Percentiles rank a stretch among this genome's conserved stretches.
Conservation (phyloP, 2,797 vertebrate genomes). For the Carcharodon carcharias region DNA sequence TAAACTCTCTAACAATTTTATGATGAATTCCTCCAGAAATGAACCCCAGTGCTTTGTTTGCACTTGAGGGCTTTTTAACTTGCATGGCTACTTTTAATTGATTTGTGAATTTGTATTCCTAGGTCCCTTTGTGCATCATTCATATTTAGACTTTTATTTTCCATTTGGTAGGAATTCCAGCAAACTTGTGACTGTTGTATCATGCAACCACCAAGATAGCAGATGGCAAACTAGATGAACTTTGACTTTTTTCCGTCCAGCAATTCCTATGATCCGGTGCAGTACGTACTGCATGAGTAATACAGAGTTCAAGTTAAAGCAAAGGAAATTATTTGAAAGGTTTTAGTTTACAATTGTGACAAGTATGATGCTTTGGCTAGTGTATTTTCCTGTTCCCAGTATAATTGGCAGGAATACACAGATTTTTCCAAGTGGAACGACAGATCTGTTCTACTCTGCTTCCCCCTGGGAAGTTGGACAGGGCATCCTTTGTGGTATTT, state of each 20-base stretch:
- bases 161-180: not conserved
- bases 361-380: not conserved
- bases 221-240: not conserved
- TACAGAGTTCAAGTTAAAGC: not conserved
- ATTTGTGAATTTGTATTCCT: not conserved
- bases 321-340: not conserved
- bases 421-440: not conserved
- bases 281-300: not conserved
- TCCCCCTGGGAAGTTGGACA: not conserved
- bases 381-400: not conserved
- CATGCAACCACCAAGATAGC: not conserved
- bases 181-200: not conserved
- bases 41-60: not conserved
- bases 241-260: not conserved
- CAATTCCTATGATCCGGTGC: not conserved
- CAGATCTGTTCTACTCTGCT: not conserved
- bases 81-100: not conserved
- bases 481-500: not conserved
- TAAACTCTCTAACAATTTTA: too few species aligned
- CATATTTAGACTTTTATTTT: not conserved
- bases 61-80: not conserved
- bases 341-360: constrained; percentile 1
- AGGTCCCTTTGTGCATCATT: not conserved
- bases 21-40: not conserved
- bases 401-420: not conserved